These are phyloP conservation scores for Lathronympha strigana DNA, from an alignment of 2,888 invertebrate species.

Conservation along the genomic window DNA sequence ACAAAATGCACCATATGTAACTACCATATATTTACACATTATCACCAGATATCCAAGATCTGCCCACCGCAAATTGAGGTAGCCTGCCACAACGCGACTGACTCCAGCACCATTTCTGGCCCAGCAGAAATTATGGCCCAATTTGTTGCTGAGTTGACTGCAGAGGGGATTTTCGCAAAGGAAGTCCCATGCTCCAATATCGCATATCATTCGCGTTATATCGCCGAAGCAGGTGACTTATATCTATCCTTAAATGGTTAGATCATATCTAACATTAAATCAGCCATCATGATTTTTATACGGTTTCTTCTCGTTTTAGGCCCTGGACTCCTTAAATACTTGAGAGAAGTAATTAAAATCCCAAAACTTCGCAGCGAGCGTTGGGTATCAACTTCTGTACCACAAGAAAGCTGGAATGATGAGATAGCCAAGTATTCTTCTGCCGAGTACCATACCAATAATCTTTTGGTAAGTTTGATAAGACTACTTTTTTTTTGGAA, in stretches of 20 bases:
- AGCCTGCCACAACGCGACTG: conserved; percentile 91
- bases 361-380: conserved; percentile 86
- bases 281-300: background rate
- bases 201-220: conserved; percentile 94
- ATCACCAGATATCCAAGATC: conserved; percentile 57
- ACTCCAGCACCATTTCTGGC: conserved; percentile 91
- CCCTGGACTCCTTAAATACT: conserved; percentile 75
- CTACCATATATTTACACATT: no score
- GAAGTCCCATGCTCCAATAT: conserved; percentile 89
- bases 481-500: background rate
- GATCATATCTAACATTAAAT: no score
- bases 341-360: conserved; percentile 83
- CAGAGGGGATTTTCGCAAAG: conserved; percentile 66
- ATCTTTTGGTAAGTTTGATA: conserved; percentile 84
- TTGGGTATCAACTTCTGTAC: conserved; percentile 93
- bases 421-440: conserved; percentile 83
- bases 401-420: conserved; percentile 67
- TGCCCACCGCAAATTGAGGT: conserved; percentile 87
- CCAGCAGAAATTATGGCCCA: conserved; percentile 85
- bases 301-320: conserved; percentile 51
- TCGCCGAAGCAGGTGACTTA: conserved; percentile 85
- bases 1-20: background rate
- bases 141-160: conserved; percentile 79
- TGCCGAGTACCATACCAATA: conserved; percentile 94
- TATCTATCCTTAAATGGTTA: no score